Percentiles rank a stretch among this genome's conserved stretches.
Conservation (phyloP, 92 coral and sea anemone genomes). For the Hydrozoanthus gracilis region DNA sequence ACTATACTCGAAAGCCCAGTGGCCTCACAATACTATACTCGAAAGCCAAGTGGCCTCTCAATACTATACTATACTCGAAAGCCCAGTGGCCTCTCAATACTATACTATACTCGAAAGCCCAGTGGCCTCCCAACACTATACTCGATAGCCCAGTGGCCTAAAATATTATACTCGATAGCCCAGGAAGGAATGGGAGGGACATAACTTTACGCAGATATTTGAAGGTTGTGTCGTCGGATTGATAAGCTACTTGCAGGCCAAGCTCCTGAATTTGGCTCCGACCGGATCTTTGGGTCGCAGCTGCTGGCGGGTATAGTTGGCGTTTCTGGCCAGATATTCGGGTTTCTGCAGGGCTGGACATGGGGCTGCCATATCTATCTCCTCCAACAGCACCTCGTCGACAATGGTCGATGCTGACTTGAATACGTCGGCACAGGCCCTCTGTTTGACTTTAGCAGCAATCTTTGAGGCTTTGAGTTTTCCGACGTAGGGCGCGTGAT, state of each 20-base stretch:
- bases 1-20: too few species aligned
- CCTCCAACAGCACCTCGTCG: constrained; percentile 16
- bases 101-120: too few species aligned
- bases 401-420: constrained; percentile 16
- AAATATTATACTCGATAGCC: too few species aligned
- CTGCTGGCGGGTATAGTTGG: constrained; percentile 28
- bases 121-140: too few species aligned
- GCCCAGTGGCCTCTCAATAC: too few species aligned
- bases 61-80: too few species aligned
- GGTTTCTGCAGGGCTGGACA: constrained; percentile 41
- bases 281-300: constrained; percentile 40
- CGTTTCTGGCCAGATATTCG: constrained; percentile 30
- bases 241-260: not conserved
- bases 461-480: not conserved
- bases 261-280: not conserved
- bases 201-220: not conserved
- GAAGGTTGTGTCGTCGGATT: not conserved
- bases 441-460: not conserved
- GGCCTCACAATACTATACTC: too few species aligned
- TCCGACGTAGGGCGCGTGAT: not conserved
- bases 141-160: too few species aligned
- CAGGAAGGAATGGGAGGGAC: constrained; percentile 4
- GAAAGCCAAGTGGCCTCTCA: too few species aligned
- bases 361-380: constrained; percentile 18
- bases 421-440: constrained; percentile 5